Conservation (phyloP, 1,140 invertebrate species). For the Pygmarrhopalites habei region DNA sequence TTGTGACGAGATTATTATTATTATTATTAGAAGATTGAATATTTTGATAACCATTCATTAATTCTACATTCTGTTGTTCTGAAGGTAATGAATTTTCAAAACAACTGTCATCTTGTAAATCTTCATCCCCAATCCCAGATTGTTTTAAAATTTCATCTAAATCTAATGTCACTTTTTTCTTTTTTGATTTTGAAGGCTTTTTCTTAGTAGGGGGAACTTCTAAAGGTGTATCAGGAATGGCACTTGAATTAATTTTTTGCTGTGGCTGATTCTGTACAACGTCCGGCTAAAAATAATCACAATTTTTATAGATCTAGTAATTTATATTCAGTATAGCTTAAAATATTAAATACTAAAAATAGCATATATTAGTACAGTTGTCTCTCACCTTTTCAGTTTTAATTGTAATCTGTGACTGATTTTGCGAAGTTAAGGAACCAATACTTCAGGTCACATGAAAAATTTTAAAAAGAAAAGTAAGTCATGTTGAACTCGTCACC, state of each 20-base stretch:
- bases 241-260: conserved; percentile 1
- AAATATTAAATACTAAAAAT: no score
- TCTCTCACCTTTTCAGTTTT: conserved; percentile 12
- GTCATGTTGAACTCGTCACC: no score
- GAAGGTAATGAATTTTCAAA: conserved; percentile 12
- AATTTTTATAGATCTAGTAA: no score
- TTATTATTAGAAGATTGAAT: no score
- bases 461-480: no score
- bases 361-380: no score
- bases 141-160: conserved; percentile 33
- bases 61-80: neutral
- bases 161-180: conserved; percentile 36
- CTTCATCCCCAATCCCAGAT: conserved; percentile 36
- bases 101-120: conserved; percentile 31
- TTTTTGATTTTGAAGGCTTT: conserved; percentile 22
- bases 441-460: no score
- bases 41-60: neutral
- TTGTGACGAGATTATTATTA: neutral
- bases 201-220: conserved; percentile 23
- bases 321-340: no score
- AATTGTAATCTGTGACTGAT: conserved; percentile 2
- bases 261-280: neutral
- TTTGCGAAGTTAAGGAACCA: neutral
- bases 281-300: no score
- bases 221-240: conserved; percentile 1